Conservation (phyloP, 2,888 invertebrate species). For the Dryomyza anilis region DNA sequence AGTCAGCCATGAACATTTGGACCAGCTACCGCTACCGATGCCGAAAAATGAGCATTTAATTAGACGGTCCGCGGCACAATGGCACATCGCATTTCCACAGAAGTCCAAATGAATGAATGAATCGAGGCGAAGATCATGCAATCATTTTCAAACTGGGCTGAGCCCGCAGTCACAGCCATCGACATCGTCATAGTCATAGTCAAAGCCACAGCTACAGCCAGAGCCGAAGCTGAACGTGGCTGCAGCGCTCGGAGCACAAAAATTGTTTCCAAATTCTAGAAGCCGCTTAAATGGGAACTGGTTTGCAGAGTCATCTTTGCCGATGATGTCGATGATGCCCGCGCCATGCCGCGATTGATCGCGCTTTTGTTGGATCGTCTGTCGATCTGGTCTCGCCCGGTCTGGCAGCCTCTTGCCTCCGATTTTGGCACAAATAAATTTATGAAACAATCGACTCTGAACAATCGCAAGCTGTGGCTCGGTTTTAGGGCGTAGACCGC, state of each 20-base stretch:
- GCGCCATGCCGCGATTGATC: not conserved
- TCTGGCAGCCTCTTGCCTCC: conserved; percentile 1
- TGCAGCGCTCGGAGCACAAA: too few relatives aligned
- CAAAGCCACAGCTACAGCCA: not conserved
- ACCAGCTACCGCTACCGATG: not conserved
- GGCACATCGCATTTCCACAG: conserved; percentile 7
- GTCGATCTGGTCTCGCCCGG: not conserved
- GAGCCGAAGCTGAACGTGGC: not conserved
- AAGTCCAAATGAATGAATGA: conserved; percentile 14
- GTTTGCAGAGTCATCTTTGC: conserved; percentile 23
- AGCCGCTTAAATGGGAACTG: conserved; percentile 5
- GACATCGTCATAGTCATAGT: too few relatives aligned
- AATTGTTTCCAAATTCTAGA: conserved; percentile 6
- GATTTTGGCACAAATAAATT: conserved; percentile 16
- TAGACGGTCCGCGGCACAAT: conserved; percentile 11
- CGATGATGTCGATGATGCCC: not conserved
- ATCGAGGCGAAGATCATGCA: conserved; percentile 18
- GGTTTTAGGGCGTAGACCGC: conserved; percentile 58
- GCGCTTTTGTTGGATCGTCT: not conserved
- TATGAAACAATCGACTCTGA: conserved; percentile 15
- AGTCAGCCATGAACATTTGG: too few relatives aligned
- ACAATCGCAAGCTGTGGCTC: conserved; percentile 19
- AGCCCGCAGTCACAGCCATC: too few relatives aligned
- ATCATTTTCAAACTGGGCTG: not conserved
- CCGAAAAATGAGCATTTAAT: conserved; percentile 16